Percentiles rank a stretch among this genome's conserved stretches.
Conservation (phyloP, 2,888 invertebrate genomes). For the Frankliniella fusca region DNA sequence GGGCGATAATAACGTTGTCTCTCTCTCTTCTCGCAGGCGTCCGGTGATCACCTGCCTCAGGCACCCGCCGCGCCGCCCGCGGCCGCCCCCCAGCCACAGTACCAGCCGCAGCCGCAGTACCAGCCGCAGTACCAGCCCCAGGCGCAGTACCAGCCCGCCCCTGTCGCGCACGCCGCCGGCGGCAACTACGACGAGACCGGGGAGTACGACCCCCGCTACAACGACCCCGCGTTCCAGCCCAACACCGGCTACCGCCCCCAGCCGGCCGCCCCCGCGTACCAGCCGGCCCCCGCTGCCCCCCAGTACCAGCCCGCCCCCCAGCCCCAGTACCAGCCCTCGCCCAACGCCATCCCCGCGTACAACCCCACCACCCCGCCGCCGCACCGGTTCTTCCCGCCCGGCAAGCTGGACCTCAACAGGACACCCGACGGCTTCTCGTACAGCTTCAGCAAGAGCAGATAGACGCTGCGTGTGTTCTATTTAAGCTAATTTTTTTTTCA, state of each 20-base stretch:
- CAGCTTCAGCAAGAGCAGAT: slow-evolving; percentile 46
- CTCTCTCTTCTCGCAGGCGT: slow-evolving; percentile 53
- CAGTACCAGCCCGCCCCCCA: slow-evolving; percentile 49
- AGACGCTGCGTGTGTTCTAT: slow-evolving; percentile 32
- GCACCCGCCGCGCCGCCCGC: slow-evolving; percentile 42
- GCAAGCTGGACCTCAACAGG: slow-evolving; percentile 78
- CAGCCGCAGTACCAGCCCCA: slow-evolving; percentile 56
- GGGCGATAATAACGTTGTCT: slow-evolving; percentile 32
- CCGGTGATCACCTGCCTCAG: slow-evolving; percentile 67
- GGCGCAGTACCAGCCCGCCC: slow-evolving; percentile 51
- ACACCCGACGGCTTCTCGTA: slow-evolving; percentile 85
- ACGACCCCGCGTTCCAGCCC: slow-evolving; percentile 49
- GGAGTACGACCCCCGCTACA: slow-evolving; percentile 44
- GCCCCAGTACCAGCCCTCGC: slow-evolving; percentile 39
- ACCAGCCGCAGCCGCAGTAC: slow-evolving; percentile 51
- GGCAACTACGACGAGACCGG: slow-evolving; percentile 41
- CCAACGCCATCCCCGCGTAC: slow-evolving; percentile 35
- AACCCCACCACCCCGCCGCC: slow-evolving; percentile 63
- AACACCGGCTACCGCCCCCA: slow-evolving; percentile 45
- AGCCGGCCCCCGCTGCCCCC: slow-evolving; percentile 45
- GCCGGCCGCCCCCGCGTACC: slow-evolving; percentile 56
- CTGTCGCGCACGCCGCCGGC: slow-evolving; percentile 50
- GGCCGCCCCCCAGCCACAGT: slow-evolving; percentile 41
- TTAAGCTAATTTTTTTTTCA: slow-evolving; percentile 27
- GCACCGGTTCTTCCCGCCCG: slow-evolving; percentile 75